phyloP scores from a whole-genome alignment of 2,888 invertebrate species.

The Encarsia formosa region DNA sequence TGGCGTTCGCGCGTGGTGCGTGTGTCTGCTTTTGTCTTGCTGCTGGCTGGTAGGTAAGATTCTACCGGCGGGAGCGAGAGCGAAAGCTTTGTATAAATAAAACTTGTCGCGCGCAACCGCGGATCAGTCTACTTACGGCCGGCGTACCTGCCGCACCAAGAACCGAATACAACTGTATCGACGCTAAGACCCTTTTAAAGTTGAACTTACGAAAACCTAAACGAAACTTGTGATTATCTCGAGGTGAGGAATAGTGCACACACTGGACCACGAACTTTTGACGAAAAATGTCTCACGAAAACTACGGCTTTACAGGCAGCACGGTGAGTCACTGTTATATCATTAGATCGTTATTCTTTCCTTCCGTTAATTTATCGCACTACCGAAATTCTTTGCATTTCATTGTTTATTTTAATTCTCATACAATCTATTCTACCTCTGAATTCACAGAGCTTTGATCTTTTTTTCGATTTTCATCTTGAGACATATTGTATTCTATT shows the following conservation, averaged over 20 bases:
- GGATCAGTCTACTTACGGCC: slow-evolving; percentile 47
- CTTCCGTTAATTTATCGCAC: neutral
- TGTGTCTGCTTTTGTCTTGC: too few species aligned
- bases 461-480: neutral
- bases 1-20: too few species aligned
- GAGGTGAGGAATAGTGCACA: neutral
- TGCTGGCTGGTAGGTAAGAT: too few species aligned
- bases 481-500: neutral
- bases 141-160: slow-evolving; percentile 44
- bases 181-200: neutral
- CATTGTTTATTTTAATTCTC: neutral
- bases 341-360: neutral
- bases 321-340: slow-evolving; percentile 38
- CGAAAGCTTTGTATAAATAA: slow-evolving; percentile 51
- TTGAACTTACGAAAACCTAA: too few species aligned
- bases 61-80: too few species aligned
- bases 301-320: slow-evolving; percentile 47
- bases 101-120: slow-evolving; percentile 41
- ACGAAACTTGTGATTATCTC: too few species aligned
- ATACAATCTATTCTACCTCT: neutral
- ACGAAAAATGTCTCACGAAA: slow-evolving; percentile 42
- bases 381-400: neutral
- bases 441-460: neutral
- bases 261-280: neutral
- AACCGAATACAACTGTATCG: neutral